Conservation (phyloP, 2,113 vertebrate genomes). For the Phodopus roborovskii region DNA sequence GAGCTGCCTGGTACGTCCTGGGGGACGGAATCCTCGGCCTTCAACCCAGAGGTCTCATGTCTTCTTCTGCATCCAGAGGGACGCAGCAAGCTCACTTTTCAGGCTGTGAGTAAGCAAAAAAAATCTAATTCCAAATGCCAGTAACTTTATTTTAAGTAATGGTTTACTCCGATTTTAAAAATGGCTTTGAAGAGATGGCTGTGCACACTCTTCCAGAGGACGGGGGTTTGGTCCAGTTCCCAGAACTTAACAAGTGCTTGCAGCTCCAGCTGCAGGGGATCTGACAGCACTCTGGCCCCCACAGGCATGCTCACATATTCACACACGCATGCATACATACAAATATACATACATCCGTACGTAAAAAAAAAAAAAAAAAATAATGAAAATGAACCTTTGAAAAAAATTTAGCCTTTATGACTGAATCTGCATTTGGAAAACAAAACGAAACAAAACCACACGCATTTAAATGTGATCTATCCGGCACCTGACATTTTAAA, state of each 20-base stretch:
- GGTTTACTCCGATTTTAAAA: neutral
- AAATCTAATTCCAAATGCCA: neutral
- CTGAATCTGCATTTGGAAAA: neutral
- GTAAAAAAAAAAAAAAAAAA: neutral
- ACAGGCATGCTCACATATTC: neutral
- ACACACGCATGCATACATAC: neutral
- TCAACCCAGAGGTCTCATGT: neutral
- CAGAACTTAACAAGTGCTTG: neutral
- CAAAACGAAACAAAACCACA: neutral
- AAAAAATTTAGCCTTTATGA: neutral
- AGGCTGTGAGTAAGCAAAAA: neutral
- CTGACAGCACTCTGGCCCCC: neutral
- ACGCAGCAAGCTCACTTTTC: neutral
- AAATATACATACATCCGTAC: neutral
- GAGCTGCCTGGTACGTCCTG: neutral
- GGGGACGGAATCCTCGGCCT: neutral
- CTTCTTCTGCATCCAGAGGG: neutral
- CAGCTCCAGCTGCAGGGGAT: neutral
- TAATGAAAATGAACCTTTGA: neutral
- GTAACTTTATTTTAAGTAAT: conserved; percentile 23
- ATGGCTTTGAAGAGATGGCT: neutral
- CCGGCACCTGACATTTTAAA: neutral
- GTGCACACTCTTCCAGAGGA: neutral
- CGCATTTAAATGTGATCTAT: neutral
- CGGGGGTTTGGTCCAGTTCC: neutral